Percentiles rank a stretch among this genome's conserved stretches.
Conservation (phyloP, 2,888 invertebrate species). For the Xestia ashworthii region DNA sequence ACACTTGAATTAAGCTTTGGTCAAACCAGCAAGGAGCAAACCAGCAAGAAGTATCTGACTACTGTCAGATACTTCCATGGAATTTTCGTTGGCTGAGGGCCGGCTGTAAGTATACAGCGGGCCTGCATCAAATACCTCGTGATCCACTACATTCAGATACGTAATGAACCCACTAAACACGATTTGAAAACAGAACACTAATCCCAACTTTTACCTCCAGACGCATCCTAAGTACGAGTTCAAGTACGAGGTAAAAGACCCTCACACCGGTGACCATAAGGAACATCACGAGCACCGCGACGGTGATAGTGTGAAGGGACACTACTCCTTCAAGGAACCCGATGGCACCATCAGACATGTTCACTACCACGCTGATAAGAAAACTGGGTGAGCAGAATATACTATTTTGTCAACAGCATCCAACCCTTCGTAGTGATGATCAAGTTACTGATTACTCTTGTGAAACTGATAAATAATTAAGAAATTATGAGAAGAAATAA, state of each 20-base stretch:
- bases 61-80: too few relatives aligned
- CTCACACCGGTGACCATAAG: slow-evolving; percentile 86
- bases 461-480: neutral
- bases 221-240: slow-evolving; percentile 77
- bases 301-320: slow-evolving; percentile 60
- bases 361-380: slow-evolving; percentile 58
- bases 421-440: neutral
- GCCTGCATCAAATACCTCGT: neutral
- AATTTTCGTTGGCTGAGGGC: too few relatives aligned
- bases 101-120: neutral
- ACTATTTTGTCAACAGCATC: neutral
- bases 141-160: neutral
- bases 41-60: too few relatives aligned
- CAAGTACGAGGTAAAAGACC: slow-evolving; percentile 85
- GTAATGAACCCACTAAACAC: neutral
- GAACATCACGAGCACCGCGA: slow-evolving; percentile 81
- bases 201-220: slow-evolving; percentile 56
- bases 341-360: slow-evolving; percentile 61
- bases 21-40: neutral
- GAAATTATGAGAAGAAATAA: neutral
- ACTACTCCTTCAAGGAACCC: slow-evolving; percentile 52
- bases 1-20: neutral
- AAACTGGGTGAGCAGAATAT: slow-evolving; percentile 37
- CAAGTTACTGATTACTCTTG: neutral
- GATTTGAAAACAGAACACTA: neutral